phyloP scores from a whole-genome alignment of 2,888 invertebrate genomes.

The Xylota sylvarum region DNA sequence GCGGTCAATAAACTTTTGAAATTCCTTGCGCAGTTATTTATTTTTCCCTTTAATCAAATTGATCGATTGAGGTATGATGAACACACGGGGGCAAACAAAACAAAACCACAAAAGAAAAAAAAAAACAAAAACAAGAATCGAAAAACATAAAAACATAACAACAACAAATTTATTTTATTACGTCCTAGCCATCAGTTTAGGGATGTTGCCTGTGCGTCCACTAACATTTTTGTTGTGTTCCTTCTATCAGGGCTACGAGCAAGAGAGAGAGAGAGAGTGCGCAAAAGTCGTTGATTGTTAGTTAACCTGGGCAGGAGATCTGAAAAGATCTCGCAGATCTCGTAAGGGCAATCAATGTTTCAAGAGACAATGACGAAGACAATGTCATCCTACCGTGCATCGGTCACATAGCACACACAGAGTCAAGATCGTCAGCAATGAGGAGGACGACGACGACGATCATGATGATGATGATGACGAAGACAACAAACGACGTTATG shows the following conservation, averaged over 20 bases:
- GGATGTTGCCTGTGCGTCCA: conserved; percentile 23
- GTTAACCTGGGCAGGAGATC: conserved; percentile 75
- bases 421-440: background rate
- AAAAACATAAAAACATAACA: conserved; percentile 65
- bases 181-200: conserved; percentile 67
- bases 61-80: conserved; percentile 67
- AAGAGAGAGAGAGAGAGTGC: conserved; percentile 50
- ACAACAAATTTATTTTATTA: conserved; percentile 77
- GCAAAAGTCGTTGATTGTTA: conserved; percentile 73
- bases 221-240: conserved; percentile 28
- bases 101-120: conserved; percentile 7
- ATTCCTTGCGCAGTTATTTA: conserved; percentile 41
- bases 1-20: conserved; percentile 63
- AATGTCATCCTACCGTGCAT: conserved; percentile 67
- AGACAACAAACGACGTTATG: conserved; percentile 66
- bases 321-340: conserved; percentile 67
- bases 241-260: conserved; percentile 72
- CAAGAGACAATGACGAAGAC: conserved; percentile 77
- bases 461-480: conserved; percentile 48
- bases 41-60: conserved; percentile 68
- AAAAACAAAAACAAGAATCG: conserved; percentile 27
- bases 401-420: conserved; percentile 6
- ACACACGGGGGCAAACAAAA: background rate
- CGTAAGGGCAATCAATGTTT: conserved; percentile 75
- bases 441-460: conserved; percentile 33